Conservation (phyloP, 92 coral and sea anemone genomes). For the Parazoanthus darwini region DNA sequence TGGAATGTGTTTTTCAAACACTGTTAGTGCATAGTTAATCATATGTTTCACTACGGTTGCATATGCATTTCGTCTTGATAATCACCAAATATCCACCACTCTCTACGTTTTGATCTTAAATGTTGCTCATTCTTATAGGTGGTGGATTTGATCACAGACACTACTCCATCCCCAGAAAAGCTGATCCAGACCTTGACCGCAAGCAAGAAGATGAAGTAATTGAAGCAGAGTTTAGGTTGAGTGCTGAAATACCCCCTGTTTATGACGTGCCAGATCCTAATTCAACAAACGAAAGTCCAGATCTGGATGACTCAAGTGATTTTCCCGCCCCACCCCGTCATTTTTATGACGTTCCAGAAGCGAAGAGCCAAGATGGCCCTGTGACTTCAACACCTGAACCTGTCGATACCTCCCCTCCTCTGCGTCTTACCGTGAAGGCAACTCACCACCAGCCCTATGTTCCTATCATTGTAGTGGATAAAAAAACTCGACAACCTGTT, state of each 20-base stretch:
- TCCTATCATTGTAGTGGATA: constrained; percentile 30
- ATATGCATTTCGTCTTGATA: no score
- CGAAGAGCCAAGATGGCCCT: not conserved
- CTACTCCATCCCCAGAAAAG: constrained; percentile 36
- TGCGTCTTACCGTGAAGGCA: constrained; percentile 2
- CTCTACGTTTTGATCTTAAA: not conserved
- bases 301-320: not conserved
- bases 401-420: not conserved
- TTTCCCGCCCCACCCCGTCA: not conserved
- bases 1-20: no score
- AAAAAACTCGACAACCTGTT: not conserved
- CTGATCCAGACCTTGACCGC: not conserved
- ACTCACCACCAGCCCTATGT: constrained; percentile 20
- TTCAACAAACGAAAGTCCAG: constrained; percentile 2
- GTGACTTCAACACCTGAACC: not conserved
- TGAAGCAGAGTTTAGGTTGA: constrained; percentile 38
- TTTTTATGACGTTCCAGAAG: constrained; percentile 7
- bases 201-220: constrained; percentile 16
- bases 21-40: no score
- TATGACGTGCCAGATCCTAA: constrained; percentile 6
- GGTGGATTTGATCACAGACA: constrained; percentile 30
- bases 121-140: not conserved
- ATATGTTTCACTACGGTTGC: no score
- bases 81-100: no score
- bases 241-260: constrained; percentile 22